phyloP scores from a whole-genome alignment of 2,797 vertebrate genomes.

The Intellagama lesueurii region DNA sequence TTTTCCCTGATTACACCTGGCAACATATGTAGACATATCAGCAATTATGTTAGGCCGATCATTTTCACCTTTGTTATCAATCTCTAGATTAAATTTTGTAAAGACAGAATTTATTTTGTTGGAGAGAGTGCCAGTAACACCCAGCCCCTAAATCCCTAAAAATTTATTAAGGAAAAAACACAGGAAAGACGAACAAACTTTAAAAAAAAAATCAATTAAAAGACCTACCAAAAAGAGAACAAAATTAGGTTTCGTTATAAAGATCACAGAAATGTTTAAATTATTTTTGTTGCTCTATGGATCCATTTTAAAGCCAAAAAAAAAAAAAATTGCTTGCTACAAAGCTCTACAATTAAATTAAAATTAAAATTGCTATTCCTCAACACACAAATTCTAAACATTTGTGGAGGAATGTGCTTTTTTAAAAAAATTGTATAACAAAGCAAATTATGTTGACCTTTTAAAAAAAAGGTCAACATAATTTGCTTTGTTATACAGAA shows the following conservation, averaged over 20 bases:
- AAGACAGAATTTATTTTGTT: neutral
- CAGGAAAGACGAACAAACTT: neutral
- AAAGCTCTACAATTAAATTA: neutral
- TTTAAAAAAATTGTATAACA: neutral
- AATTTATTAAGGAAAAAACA: neutral
- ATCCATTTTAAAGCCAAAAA: constrained; percentile 1
- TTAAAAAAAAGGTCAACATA: neutral
- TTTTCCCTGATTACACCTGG: constrained; percentile 60
- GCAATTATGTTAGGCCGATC: constrained; percentile 57
- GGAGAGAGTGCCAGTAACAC: constrained; percentile 10
- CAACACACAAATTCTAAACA: neutral
- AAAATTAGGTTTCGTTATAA: neutral
- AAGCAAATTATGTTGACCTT: too few species aligned
- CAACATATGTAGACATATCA: constrained; percentile 45
- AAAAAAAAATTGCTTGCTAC: neutral
- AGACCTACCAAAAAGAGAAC: constrained; percentile 18
- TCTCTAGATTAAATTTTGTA: constrained; percentile 14
- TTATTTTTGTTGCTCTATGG: constrained; percentile 10
- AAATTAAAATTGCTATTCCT: neutral
- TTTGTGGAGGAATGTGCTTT: neutral
- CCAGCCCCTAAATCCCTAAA: neutral
- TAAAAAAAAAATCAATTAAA: neutral
- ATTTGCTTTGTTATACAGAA: neutral
- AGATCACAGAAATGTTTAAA: neutral
- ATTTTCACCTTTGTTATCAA: constrained; percentile 50